Conservation (phyloP, 2,888 invertebrate species). For the Netelia melanura region DNA sequence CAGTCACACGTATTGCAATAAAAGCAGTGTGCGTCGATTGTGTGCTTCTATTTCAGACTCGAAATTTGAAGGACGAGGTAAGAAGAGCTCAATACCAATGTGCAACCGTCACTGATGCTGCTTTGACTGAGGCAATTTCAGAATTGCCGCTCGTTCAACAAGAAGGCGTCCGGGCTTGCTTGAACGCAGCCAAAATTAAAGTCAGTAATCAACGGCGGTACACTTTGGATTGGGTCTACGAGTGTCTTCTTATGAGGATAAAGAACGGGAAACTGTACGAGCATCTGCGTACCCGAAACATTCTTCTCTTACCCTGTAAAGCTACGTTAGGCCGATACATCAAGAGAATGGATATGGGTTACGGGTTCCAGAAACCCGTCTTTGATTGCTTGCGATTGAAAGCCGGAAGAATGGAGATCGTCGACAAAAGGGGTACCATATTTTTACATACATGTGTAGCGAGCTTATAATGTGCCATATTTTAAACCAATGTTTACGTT, state of each 20-base stretch:
- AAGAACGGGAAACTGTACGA: slow-evolving; percentile 64
- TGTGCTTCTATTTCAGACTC: slow-evolving; percentile 28
- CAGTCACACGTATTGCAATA: slow-evolving; percentile 30
- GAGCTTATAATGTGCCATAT: background rate
- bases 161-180: slow-evolving; percentile 42
- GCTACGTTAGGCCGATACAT: slow-evolving; percentile 66
- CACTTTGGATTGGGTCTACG: slow-evolving; percentile 61
- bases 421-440: slow-evolving; percentile 42
- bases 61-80: slow-evolving; percentile 8
- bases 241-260: slow-evolving; percentile 65
- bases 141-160: slow-evolving; percentile 33
- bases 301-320: slow-evolving; percentile 62
- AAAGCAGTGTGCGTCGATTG: slow-evolving; percentile 22
- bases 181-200: slow-evolving; percentile 46
- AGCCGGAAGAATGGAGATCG: slow-evolving; percentile 50
- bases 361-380: slow-evolving; percentile 34
- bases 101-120: slow-evolving; percentile 22
- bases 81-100: slow-evolving; percentile 5
- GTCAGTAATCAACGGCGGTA: slow-evolving; percentile 34
- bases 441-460: background rate
- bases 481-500: background rate
- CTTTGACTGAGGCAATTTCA: slow-evolving; percentile 3
- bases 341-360: slow-evolving; percentile 54
- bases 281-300: slow-evolving; percentile 57
- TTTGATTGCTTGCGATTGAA: slow-evolving; percentile 54